These are phyloP conservation scores for Mormyrus iriodes DNA, from an alignment of 2,113 vertebrate species.

Conservation along the genomic window DNA sequence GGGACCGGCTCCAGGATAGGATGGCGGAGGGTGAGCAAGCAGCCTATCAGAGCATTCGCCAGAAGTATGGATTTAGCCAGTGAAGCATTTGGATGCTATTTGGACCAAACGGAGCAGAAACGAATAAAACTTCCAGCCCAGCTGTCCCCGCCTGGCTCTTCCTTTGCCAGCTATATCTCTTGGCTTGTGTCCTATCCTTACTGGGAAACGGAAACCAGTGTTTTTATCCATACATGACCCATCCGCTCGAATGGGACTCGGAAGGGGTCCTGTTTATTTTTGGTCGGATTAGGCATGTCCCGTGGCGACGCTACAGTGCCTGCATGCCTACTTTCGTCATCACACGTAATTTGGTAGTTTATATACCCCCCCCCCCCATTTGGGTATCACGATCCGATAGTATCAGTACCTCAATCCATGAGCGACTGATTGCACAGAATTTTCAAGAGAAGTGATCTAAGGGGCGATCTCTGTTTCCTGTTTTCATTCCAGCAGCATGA, in stretches of 20 bases:
- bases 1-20: not conserved
- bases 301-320: not conserved
- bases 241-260: not conserved
- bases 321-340: not conserved
- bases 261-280: constrained; percentile 4
- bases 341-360: not conserved
- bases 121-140: not conserved
- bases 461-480: constrained; percentile 46
- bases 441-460: constrained; percentile 38
- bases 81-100: not conserved
- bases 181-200: not conserved
- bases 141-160: not conserved
- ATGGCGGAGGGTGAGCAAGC: not conserved
- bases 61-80: not conserved
- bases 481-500: constrained; percentile 37
- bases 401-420: constrained; percentile 38
- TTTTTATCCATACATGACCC: constrained; percentile 11
- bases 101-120: not conserved
- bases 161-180: not conserved
- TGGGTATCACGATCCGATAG: not conserved
- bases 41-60: not conserved
- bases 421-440: constrained; percentile 45
- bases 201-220: not conserved
- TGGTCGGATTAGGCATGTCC: not conserved
- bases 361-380: not conserved